Conservation (phyloP, 2,888 invertebrate species). For the Willowsia nigromaculata region DNA sequence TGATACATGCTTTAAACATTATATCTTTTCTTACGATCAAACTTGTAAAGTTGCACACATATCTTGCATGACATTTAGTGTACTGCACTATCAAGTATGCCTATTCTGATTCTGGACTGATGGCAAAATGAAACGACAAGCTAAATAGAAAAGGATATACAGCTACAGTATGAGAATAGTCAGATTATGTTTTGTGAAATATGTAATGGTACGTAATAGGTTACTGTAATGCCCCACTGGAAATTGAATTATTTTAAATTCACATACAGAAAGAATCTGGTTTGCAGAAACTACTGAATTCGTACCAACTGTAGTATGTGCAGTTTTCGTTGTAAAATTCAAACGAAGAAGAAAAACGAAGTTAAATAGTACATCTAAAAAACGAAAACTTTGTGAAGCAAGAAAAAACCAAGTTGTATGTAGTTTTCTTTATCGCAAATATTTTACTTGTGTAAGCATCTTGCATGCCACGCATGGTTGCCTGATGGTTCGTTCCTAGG, state of each 20-base stretch:
- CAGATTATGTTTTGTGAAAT: not conserved
- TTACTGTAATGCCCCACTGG: not conserved
- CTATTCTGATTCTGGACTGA: not conserved
- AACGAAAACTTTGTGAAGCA: constrained; percentile 24
- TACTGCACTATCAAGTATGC: not conserved
- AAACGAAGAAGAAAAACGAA: not conserved
- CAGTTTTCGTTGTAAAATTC: not conserved
- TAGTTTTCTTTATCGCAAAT: constrained; percentile 54
- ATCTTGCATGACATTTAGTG: not conserved
- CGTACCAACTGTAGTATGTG: not conserved
- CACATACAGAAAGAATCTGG: not conserved
- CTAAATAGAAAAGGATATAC: not conserved
- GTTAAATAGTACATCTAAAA: constrained; percentile 1
- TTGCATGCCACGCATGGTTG: constrained; percentile 62
- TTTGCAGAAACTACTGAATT: not conserved
- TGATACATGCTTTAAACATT: not conserved
- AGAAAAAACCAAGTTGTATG: constrained; percentile 7
- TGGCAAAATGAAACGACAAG: not conserved
- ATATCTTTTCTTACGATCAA: not conserved
- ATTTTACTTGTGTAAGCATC: constrained; percentile 56
- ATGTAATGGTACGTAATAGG: not conserved
- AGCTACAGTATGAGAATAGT: not conserved
- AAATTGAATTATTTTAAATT: constrained; percentile 46
- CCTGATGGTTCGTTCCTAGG: constrained; percentile 35
- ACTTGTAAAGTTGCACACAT: not conserved